Conservation (phyloP, 2,113 vertebrate genomes). For the Cephalophus harveyi region DNA sequence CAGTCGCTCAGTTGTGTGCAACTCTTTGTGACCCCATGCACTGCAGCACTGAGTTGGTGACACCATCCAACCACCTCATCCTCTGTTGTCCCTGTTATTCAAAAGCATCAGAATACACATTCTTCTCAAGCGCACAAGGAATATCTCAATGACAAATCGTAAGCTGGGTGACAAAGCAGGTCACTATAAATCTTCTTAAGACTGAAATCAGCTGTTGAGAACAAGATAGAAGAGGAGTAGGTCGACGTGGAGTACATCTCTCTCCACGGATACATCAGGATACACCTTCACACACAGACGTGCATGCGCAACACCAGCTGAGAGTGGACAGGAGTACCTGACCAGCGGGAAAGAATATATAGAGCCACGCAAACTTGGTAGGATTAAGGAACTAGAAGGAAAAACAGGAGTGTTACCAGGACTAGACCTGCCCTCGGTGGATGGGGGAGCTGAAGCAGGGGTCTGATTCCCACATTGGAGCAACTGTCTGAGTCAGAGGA, state of each 20-base stretch:
- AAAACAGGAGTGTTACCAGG: neutral
- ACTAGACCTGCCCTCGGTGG: neutral
- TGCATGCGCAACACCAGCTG: neutral
- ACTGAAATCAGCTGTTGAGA: neutral
- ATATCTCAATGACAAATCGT: neutral
- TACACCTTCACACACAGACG: neutral
- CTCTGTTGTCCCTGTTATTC: neutral
- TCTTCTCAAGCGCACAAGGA: neutral
- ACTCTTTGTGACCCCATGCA: neutral
- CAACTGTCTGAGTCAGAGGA: neutral
- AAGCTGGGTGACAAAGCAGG: neutral
- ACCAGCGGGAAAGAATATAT: rapidly evolving
- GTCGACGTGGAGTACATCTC: neutral
- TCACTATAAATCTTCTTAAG: neutral
- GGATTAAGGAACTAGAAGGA: neutral
- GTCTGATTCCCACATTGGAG: neutral
- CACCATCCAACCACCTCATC: neutral
- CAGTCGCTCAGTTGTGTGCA: neutral
- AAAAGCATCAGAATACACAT: neutral
- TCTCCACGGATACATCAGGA: neutral
- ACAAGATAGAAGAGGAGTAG: neutral
- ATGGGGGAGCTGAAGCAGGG: neutral
- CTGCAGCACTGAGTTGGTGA: neutral
- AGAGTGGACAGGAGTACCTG: neutral
- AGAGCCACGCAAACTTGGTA: neutral